A percentile compares a stretch with the other conserved stretches of the same genome.
phyloP scores from a whole-genome alignment of 1,140 invertebrate genomes.

The Bilobella aurantiaca region DNA sequence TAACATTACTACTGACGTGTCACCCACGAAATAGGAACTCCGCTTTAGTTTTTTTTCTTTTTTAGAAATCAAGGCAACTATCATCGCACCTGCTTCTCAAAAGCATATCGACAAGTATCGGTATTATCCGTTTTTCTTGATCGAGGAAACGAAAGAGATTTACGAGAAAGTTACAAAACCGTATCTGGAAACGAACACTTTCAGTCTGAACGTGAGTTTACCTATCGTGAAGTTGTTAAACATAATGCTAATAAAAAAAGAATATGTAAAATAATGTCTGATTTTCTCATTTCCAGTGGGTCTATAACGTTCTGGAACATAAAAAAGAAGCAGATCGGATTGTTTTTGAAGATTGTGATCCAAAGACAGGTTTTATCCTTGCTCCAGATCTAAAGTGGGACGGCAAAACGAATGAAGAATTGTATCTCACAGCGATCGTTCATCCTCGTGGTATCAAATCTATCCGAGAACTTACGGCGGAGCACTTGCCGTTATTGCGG shows the following conservation, averaged over 20 bases:
- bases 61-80: constrained; percentile 65
- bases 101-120: constrained; percentile 83
- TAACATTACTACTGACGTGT: neutral
- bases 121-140: constrained; percentile 56
- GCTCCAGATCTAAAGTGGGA: constrained; percentile 93
- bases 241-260: no score
- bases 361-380: constrained; percentile 71
- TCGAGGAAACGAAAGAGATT: constrained; percentile 72
- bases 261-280: no score
- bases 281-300: constrained; percentile 65
- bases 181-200: constrained; percentile 56
- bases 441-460: constrained; percentile 63
- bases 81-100: constrained; percentile 84
- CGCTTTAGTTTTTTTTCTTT: constrained; percentile 30
- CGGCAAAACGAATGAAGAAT: constrained; percentile 56
- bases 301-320: constrained; percentile 89
- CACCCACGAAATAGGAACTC: no score
- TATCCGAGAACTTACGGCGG: constrained; percentile 63
- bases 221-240: no score
- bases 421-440: constrained; percentile 75
- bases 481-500: constrained; percentile 69
- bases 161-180: constrained; percentile 71
- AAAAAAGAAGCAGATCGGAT: constrained; percentile 78
- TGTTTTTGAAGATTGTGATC: constrained; percentile 69
- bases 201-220: constrained; percentile 62